These are phyloP conservation scores for Helostoma temminkii DNA, from an alignment of 2,797 vertebrate genomes.

Conservation along the genomic window DNA sequence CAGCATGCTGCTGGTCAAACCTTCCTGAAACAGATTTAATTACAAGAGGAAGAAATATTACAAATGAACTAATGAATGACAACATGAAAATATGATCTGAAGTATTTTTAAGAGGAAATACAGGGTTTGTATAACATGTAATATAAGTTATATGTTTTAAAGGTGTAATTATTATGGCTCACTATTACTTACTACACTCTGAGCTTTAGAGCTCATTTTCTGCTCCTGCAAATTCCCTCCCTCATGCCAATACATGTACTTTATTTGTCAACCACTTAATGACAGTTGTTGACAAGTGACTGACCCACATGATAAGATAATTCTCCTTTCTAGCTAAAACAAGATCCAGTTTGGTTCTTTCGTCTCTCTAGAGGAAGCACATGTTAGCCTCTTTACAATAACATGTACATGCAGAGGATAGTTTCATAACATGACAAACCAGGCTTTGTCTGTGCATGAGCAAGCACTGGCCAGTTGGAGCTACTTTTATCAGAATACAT, in stretches of 20 bases:
- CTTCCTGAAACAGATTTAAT: too few relatives aligned
- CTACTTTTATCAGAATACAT: too few relatives aligned
- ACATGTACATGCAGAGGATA: not conserved
- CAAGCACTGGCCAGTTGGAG: too few relatives aligned
- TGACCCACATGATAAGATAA: slow-evolving; percentile 10
- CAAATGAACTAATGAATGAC: not conserved
- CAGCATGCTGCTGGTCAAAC: too few relatives aligned
- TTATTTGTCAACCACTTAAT: slow-evolving; percentile 26
- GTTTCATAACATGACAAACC: not conserved
- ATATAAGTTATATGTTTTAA: not conserved
- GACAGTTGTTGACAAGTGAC: slow-evolving; percentile 1
- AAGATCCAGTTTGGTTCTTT: not conserved
- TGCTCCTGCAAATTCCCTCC: slow-evolving; percentile 17
- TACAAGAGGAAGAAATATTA: too few relatives aligned
- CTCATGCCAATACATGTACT: slow-evolving; percentile 1
- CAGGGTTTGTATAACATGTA: not conserved
- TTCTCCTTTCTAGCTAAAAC: slow-evolving; percentile 10
- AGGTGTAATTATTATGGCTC: not conserved
- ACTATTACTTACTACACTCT: slow-evolving; percentile 4
- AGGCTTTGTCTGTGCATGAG: not conserved
- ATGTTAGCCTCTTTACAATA: not conserved
- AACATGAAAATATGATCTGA: not conserved
- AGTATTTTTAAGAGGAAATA: not conserved
- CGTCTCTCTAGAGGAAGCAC: not conserved
- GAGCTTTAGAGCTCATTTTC: slow-evolving; percentile 18